Conservation (phyloP, 2,888 invertebrate species). For the Agonum fuliginosum region DNA sequence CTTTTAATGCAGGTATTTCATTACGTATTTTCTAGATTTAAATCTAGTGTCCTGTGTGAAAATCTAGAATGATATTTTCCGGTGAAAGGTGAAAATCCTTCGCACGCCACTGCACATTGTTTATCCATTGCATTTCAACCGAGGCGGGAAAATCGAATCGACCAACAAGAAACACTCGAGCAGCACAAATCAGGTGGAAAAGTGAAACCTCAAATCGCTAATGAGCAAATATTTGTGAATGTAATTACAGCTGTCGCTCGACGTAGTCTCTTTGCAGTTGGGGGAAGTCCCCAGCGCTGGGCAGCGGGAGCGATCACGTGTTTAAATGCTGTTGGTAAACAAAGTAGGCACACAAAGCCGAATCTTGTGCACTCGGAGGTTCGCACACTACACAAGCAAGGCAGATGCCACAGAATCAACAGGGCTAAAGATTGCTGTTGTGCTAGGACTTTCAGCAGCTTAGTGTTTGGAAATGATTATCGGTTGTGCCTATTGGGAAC, state of each 20-base stretch:
- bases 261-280: not conserved
- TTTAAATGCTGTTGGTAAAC: constrained; percentile 26
- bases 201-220: constrained; percentile 40
- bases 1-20: too few relatives aligned
- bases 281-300: not conserved
- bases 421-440: too few relatives aligned
- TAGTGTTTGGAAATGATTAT: too few relatives aligned
- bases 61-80: too few relatives aligned
- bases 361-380: constrained; percentile 16
- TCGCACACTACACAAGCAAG: constrained; percentile 4
- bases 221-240: constrained; percentile 43
- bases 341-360: constrained; percentile 20
- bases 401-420: constrained; percentile 5
- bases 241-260: constrained; percentile 20
- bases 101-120: too few relatives aligned
- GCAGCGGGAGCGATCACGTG: constrained; percentile 19
- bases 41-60: too few relatives aligned
- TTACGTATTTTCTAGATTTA: too few relatives aligned
- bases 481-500: too few relatives aligned
- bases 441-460: too few relatives aligned
- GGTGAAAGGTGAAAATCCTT: too few relatives aligned
- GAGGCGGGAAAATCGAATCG: constrained; percentile 21
- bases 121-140: not conserved
- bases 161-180: constrained; percentile 13
- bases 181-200: constrained; percentile 38